Evolutionary conservation across 2,113 vertebrate species (phyloP).

Genomic region (Poeciliopsis turrubarensis): DNA sequence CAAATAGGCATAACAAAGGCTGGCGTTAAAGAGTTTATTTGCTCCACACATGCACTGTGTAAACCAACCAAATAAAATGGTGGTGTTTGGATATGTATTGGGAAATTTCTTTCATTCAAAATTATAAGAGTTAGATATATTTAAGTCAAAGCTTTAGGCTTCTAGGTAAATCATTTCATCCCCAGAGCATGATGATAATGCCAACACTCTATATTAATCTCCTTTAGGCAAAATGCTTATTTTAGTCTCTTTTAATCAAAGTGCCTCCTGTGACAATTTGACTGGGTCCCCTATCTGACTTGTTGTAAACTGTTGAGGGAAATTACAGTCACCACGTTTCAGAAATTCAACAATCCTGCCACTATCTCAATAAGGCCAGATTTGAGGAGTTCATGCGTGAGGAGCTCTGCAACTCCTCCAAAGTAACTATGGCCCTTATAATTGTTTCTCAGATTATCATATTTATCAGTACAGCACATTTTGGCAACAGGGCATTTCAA

Average conservation of each 20-base stretch:
- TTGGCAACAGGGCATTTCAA: too few species aligned
- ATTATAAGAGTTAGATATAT: neutral
- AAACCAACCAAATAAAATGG: slow-evolving; percentile 36
- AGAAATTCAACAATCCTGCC: neutral
- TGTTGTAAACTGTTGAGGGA: neutral
- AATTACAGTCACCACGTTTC: neutral
- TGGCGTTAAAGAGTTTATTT: slow-evolving; percentile 60
- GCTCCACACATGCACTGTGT: slow-evolving; percentile 55
- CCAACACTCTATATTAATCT: too few species aligned
- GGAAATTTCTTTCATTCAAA: neutral
- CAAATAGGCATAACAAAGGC: slow-evolving; percentile 55
- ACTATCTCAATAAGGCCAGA: neutral
- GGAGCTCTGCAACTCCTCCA: neutral
- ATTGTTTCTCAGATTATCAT: neutral
- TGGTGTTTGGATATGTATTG: slow-evolving; percentile 18
- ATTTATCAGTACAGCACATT: too few species aligned
- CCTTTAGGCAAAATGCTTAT: too few species aligned
- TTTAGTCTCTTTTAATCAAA: neutral
- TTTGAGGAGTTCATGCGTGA: neutral
- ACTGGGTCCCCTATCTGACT: neutral
- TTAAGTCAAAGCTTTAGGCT: neutral
- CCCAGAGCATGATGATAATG: too few species aligned
- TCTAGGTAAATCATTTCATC: too few species aligned
- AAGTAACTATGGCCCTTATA: neutral
- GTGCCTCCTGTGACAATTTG: neutral